phyloP scores from a whole-genome alignment of 64 coral and sea anemone genomes.

The Dendronephthya gigantea region DNA sequence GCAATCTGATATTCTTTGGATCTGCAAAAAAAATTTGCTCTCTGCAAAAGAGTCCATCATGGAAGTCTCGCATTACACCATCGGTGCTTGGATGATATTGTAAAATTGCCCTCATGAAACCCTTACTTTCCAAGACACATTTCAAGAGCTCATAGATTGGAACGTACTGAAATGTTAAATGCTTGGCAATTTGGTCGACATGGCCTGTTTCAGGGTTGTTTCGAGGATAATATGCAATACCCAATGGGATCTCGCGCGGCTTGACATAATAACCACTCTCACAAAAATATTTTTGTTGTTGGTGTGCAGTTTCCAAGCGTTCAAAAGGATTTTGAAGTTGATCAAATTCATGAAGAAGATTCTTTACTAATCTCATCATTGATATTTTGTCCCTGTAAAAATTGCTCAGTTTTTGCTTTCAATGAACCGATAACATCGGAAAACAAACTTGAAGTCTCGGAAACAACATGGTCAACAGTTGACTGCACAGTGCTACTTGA shows the following conservation, averaged over 20 bases:
- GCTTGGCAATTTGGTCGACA: neutral
- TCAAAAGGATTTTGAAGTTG: neutral
- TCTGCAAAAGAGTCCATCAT: neutral
- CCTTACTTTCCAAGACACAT: neutral
- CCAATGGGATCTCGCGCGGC: neutral
- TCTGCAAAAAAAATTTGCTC: neutral
- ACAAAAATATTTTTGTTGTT: neutral
- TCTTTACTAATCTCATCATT: neutral
- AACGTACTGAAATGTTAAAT: neutral
- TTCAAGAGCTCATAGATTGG: neutral
- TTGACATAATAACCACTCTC: neutral
- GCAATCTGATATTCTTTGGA: neutral
- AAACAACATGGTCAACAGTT: neutral
- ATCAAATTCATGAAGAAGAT: neutral
- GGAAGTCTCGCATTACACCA: neutral
- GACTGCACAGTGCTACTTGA: slow-evolving; percentile 4
- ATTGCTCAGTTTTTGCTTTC: neutral
- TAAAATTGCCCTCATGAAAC: neutral
- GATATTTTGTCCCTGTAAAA: neutral
- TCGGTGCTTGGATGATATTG: neutral
- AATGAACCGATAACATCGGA: neutral
- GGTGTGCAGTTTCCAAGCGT: neutral
- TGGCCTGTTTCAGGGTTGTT: neutral
- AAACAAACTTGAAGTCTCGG: neutral
- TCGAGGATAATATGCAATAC: neutral